Conservation (phyloP, 2,888 invertebrate species). For the Steinernema carpocapsae region DNA sequence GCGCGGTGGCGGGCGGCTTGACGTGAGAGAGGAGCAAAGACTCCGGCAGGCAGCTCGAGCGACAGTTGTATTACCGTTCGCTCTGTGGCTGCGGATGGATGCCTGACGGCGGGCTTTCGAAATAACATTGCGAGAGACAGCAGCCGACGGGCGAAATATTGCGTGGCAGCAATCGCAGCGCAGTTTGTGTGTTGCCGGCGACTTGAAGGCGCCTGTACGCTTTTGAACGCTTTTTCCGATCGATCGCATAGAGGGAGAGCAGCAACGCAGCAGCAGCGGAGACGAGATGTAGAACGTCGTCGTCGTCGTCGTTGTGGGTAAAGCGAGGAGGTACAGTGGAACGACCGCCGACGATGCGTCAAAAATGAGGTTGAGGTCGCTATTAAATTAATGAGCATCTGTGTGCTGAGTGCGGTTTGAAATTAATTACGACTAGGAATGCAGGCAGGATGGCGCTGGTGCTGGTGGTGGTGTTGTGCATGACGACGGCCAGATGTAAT, state of each 20-base stretch:
- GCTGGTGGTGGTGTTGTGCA: too few relatives aligned
- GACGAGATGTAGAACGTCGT: too few relatives aligned
- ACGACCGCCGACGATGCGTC: background rate
- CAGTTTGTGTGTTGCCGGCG: slow-evolving; percentile 20
- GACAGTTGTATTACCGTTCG: slow-evolving; percentile 27
- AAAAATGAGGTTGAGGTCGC: slow-evolving; percentile 22
- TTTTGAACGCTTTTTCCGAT: slow-evolving; percentile 28
- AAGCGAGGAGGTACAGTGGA: background rate
- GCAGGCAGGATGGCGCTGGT: too few relatives aligned
- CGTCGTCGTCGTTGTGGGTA: background rate
- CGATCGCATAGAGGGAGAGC: slow-evolving; percentile 21
- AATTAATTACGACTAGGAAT: background rate
- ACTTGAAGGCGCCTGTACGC: slow-evolving; percentile 34
- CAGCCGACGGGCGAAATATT: slow-evolving; percentile 26
- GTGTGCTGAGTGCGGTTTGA: background rate
- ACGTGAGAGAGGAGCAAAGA: background rate
- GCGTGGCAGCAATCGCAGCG: slow-evolving; percentile 24
- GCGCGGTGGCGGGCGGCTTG: background rate
- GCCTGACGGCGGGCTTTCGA: background rate
- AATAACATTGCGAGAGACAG: slow-evolving; percentile 30
- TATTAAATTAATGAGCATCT: background rate
- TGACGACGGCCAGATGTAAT: too few relatives aligned
- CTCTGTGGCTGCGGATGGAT: background rate
- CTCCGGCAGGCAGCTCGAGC: background rate
- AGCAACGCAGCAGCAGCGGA: too few relatives aligned